A percentile compares a stretch with the other conserved stretches of the same genome.
phyloP scores from a whole-genome alignment of 2,888 invertebrate species.

The Archips crataeganus region DNA sequence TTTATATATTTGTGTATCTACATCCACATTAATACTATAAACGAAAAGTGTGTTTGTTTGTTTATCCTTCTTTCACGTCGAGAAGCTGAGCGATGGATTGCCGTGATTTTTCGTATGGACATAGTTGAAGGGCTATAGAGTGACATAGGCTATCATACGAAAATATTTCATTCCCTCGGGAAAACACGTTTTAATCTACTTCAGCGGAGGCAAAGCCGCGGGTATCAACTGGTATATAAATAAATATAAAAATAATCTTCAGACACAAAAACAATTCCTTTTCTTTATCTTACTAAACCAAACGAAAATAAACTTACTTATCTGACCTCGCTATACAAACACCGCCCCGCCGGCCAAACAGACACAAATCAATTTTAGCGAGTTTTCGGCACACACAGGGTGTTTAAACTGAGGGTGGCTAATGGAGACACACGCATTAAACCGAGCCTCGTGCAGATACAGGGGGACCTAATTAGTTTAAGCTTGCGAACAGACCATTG shows the following conservation, averaged over 20 bases:
- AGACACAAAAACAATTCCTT: not conserved
- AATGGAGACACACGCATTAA: constrained; percentile 86
- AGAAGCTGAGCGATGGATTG: too few relatives aligned
- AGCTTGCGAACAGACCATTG: constrained; percentile 64
- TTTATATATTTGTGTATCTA: too few relatives aligned
- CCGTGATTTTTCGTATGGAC: too few relatives aligned
- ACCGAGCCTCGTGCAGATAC: constrained; percentile 77
- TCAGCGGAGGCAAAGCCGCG: too few relatives aligned
- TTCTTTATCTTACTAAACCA: constrained; percentile 14
- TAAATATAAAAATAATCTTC: not conserved
- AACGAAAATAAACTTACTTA: constrained; percentile 33
- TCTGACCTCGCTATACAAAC: constrained; percentile 42
- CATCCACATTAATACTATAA: too few relatives aligned
- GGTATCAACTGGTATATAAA: too few relatives aligned
- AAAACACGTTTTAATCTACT: too few relatives aligned
- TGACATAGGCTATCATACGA: too few relatives aligned
- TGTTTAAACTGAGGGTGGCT: constrained; percentile 81
- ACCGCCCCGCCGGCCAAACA: constrained; percentile 55
- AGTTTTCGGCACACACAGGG: constrained; percentile 74
- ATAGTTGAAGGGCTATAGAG: too few relatives aligned
- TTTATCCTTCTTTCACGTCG: too few relatives aligned
- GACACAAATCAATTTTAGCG: constrained; percentile 83
- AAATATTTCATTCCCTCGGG: too few relatives aligned
- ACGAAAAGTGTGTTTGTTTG: too few relatives aligned
- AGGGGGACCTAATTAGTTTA: constrained; percentile 84